A percentile compares a stretch with the other conserved stretches of the same genome.
phyloP scores from a whole-genome alignment of 2,888 invertebrate species.

The Plusia festucae region DNA sequence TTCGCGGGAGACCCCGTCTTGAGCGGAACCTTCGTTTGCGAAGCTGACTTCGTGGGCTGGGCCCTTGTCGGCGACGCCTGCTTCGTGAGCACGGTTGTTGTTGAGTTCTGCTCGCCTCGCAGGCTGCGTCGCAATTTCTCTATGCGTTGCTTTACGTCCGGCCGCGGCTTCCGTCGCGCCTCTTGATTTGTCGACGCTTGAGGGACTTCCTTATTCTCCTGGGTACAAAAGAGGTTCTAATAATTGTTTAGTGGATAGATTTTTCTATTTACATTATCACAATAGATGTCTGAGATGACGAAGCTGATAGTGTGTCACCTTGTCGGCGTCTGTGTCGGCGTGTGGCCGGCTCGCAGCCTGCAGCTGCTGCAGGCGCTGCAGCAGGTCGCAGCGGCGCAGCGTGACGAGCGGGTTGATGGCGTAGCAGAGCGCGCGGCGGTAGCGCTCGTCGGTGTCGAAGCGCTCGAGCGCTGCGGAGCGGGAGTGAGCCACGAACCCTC shows the following conservation, averaged over 20 bases:
- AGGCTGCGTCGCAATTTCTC: background rate
- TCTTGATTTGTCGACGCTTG: background rate
- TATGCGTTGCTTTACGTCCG: background rate
- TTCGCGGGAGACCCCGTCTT: background rate
- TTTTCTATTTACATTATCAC: too few species aligned
- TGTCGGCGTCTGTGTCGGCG: constrained; percentile 34
- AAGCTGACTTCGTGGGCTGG: background rate
- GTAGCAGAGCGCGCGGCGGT: constrained; percentile 66
- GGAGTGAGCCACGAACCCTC: constrained; percentile 57
- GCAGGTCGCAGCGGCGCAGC: constrained; percentile 57
- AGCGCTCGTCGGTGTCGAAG: constrained; percentile 66
- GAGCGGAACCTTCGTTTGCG: too few species aligned
- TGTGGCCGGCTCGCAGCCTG: constrained; percentile 30
- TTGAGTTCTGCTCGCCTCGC: too few species aligned
- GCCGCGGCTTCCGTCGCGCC: background rate
- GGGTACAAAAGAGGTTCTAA: background rate
- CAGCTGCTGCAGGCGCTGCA: constrained; percentile 51
- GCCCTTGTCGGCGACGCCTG: too few species aligned
- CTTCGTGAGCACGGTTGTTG: background rate
- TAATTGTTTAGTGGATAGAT: too few species aligned
- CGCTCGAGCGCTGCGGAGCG: constrained; percentile 59
- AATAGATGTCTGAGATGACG: too few species aligned
- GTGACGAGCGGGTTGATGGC: constrained; percentile 73
- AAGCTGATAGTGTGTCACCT: background rate
- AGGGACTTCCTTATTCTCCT: background rate